Evolutionary conservation across 2,888 invertebrate genomes (phyloP).

Genomic region (Lepidochitona cinerea): DNA sequence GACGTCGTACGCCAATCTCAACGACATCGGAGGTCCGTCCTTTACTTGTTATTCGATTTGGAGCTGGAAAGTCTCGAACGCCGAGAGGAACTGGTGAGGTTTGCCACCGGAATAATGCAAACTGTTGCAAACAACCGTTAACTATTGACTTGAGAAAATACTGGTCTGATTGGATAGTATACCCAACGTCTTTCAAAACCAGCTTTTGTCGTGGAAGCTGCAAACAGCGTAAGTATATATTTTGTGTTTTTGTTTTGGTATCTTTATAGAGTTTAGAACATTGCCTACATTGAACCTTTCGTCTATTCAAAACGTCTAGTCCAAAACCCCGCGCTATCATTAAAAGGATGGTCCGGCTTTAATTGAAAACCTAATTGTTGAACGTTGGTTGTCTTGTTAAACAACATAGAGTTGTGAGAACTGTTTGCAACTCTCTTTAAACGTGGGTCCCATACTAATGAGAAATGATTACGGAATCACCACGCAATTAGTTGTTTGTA

Average conservation of each 20-base stretch:
- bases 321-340: too few relatives aligned
- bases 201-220: background rate
- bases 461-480: too few relatives aligned
- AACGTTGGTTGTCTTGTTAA: too few relatives aligned
- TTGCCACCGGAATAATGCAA: background rate
- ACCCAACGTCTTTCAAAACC: constrained; percentile 71
- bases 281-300: too few relatives aligned
- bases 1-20: background rate
- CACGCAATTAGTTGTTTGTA: too few relatives aligned
- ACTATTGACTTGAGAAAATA: constrained; percentile 71
- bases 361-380: too few relatives aligned
- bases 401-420: too few relatives aligned
- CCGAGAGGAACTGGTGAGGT: background rate
- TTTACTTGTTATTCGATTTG: background rate
- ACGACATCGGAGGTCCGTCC: background rate
- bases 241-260: background rate
- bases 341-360: too few relatives aligned
- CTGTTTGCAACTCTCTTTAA: too few relatives aligned
- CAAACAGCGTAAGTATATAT: background rate
- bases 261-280: too few relatives aligned
- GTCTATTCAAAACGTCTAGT: too few relatives aligned
- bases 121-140: constrained; percentile 66
- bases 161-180: constrained; percentile 72
- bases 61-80: background rate
- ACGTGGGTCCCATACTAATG: too few relatives aligned